phyloP scores from a whole-genome alignment of 2,113 vertebrate species.

The Oryzias celebensis region DNA sequence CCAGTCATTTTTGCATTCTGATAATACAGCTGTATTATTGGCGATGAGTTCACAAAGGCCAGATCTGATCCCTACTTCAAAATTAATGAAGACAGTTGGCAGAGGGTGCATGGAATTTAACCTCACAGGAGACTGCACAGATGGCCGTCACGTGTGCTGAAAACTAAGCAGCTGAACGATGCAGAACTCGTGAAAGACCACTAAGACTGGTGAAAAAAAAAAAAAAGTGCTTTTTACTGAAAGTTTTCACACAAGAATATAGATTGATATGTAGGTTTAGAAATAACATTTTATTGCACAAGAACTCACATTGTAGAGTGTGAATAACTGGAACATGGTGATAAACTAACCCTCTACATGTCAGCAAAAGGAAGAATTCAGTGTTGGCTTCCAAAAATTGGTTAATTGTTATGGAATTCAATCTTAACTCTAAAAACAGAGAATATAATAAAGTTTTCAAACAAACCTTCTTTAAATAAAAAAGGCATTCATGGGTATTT shows the following conservation, averaged over 20 bases:
- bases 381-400: not conserved
- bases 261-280: not conserved
- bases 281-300: not conserved
- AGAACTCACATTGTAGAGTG: too few species aligned
- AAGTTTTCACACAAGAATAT: too few species aligned
- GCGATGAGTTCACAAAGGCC: slow-evolving; percentile 28
- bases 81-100: slow-evolving; percentile 33
- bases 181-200: not conserved
- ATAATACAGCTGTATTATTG: slow-evolving; percentile 23
- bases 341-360: not conserved
- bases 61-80: slow-evolving; percentile 39
- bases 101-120: slow-evolving; percentile 14
- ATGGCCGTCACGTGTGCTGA: slow-evolving; percentile 4
- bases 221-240: too few species aligned
- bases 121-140: not conserved
- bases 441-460: not conserved
- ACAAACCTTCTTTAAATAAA: slow-evolving; percentile 14
- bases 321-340: slow-evolving; percentile 2
- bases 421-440: slow-evolving; percentile 2
- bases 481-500: slow-evolving; percentile 1
- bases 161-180: slow-evolving; percentile 27
- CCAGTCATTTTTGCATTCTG: slow-evolving; percentile 20
- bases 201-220: too few species aligned
- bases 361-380: not conserved
- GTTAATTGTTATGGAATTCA: not conserved